Evolutionary conservation across 2,113 vertebrate genomes (phyloP), one percentile per base, ranked within the genome.

Genomic region (Hippocampus abdominalis): DNA sequence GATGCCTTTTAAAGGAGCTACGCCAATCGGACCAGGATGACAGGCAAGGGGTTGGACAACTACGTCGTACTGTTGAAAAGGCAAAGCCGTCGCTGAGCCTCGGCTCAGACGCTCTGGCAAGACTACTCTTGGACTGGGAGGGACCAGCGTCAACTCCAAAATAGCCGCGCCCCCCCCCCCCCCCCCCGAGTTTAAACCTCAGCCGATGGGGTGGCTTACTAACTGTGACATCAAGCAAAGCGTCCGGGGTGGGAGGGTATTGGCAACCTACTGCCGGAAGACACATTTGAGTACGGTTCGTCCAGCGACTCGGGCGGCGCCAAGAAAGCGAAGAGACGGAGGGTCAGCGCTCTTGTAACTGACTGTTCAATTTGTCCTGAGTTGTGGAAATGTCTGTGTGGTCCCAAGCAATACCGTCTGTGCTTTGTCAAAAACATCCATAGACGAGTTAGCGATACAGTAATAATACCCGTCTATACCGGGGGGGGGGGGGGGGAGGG

Each of bases 391-490:
- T 95, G 90, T 93, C 90, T 77, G 90, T 90, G 89, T 93, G 91
- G 94, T 92, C 89, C 89, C 88, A 89, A 98, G 95, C 96, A 98
- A 98, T 96, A 95, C 94, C 91, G 95, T 93, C 94, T 96, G 94
- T 97, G 94, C 94, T 96, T 94, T 97, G 95, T 89, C 81, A 89
- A 91, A 96, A 91, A 96, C 94, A 94, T 91, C 93, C 93, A 94
- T 94, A 93, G 93, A 94, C 92, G 92, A 93, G 93, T 90, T 96
- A 96, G 93, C 93, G 84, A 81, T 68, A 75, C 84, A 86, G 78
- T 87, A 82, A 94, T 94, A 94, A 88, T 93, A 93, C 90, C 91
- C 89, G 92, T 97, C 93, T 91, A 91, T 95, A 94, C 77, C 92
- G 89, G 94, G 94, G 86, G 76, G 90, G 92, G 84, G 84, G 93